Evolutionary conservation across 2,113 vertebrate genomes (phyloP).

Genomic region (Anguilla japonica): DNA sequence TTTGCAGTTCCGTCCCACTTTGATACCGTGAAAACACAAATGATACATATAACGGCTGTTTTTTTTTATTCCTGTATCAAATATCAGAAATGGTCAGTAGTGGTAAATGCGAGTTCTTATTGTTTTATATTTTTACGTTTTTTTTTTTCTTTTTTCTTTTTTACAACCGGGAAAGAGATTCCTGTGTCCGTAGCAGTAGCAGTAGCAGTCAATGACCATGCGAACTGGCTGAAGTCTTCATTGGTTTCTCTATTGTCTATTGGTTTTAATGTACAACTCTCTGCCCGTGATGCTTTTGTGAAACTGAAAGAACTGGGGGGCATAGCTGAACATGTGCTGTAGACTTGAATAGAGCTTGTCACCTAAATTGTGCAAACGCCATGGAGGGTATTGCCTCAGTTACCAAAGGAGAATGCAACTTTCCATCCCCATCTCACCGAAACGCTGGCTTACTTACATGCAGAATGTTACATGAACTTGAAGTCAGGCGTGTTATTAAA

Average conservation of each 20-base stretch:
- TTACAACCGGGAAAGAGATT: too few relatives aligned
- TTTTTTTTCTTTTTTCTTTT: too few relatives aligned
- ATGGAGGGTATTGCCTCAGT: background rate
- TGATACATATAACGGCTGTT: constrained; percentile 15
- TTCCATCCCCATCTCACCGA: too few relatives aligned
- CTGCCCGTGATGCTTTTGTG: background rate
- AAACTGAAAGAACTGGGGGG: too few relatives aligned
- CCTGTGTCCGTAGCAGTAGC: too few relatives aligned
- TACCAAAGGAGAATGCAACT: background rate
- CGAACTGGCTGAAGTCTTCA: too few relatives aligned
- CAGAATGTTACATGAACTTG: background rate
- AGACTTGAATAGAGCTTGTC: background rate
- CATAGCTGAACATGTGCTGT: background rate
- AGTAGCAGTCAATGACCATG: too few relatives aligned
- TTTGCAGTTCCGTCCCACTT: constrained; percentile 19
- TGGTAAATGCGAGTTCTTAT: too few relatives aligned
- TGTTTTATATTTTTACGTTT: too few relatives aligned
- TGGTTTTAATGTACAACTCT: background rate
- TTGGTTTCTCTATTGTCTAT: too few relatives aligned
- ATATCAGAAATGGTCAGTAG: too few relatives aligned
- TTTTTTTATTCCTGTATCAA: too few relatives aligned
- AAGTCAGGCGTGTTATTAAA: background rate
- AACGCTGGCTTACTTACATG: background rate
- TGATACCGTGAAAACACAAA: constrained; percentile 27
- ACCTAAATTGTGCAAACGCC: background rate